These are phyloP conservation scores for Listronotus oregonensis DNA, from an alignment of 1,140 invertebrate species.

Conservation along the genomic window DNA sequence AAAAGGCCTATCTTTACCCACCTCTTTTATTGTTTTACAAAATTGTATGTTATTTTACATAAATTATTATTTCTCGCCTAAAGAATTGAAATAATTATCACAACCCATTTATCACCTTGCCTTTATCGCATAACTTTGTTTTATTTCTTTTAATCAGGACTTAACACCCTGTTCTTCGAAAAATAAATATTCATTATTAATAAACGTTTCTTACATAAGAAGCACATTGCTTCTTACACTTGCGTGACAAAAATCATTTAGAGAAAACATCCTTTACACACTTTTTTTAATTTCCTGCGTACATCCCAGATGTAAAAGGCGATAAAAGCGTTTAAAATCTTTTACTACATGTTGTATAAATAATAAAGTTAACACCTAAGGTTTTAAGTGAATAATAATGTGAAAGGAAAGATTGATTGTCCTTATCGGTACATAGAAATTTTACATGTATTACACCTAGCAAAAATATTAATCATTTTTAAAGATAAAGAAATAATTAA, in stretches of 20 bases:
- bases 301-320: constrained; percentile 1
- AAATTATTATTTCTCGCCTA: too few species aligned
- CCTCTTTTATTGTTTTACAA: too few species aligned
- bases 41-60: too few species aligned
- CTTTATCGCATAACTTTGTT: not conserved
- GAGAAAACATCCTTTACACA: constrained; percentile 13
- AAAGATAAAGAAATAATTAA: too few species aligned
- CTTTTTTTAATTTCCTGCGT: constrained; percentile 11
- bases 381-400: too few species aligned
- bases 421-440: too few species aligned
- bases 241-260: constrained; percentile 13
- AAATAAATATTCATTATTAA: constrained; percentile 17
- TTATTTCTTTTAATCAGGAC: constrained; percentile 13
- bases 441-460: too few species aligned
- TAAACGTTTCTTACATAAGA: constrained; percentile 11
- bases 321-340: constrained; percentile 14
- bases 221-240: constrained; percentile 10
- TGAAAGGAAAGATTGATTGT: too few species aligned
- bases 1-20: too few species aligned
- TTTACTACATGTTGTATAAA: not conserved
- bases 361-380: too few species aligned
- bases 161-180: constrained; percentile 8
- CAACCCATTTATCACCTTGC: not conserved
- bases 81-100: too few species aligned
- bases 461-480: too few species aligned